phyloP scores from a whole-genome alignment of 2,797 vertebrate species.

The Anguilla megastoma region DNA sequence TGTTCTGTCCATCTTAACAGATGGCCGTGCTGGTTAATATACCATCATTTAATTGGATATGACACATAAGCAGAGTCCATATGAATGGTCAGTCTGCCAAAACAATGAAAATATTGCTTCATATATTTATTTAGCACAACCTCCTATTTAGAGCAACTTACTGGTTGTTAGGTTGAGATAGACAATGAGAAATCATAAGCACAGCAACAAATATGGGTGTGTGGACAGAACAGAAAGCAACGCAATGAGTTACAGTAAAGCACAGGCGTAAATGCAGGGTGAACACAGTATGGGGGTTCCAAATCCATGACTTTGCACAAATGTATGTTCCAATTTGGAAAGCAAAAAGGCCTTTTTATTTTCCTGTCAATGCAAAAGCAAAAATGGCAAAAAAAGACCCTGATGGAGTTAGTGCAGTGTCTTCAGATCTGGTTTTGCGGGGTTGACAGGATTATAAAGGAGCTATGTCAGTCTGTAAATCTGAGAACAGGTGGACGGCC shows the following conservation, averaged over 20 bases:
- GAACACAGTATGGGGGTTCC: not conserved
- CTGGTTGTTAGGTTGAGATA: not conserved
- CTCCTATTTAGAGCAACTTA: not conserved
- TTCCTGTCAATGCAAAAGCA: not conserved
- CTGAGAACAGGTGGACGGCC: not conserved
- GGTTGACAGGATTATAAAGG: not conserved
- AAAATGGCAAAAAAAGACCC: not conserved
- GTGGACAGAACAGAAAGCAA: not conserved
- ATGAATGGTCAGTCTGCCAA: not conserved
- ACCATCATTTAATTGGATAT: not conserved
- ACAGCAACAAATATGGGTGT: not conserved
- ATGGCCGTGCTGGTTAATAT: not conserved
- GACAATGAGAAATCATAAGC: not conserved
- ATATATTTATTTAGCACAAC: not conserved
- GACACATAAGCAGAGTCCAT: not conserved
- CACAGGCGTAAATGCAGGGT: not conserved
- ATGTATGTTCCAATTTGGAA: not conserved
- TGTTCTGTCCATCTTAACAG: not conserved
- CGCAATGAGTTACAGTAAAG: not conserved
- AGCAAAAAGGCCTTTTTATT: not conserved
- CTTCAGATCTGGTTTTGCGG: not conserved
- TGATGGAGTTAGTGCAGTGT: not conserved
- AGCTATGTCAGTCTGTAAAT: not conserved
- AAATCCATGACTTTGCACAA: not conserved
- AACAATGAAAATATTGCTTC: not conserved